These are phyloP conservation scores for Andrena bicolor DNA, from an alignment of 2,888 invertebrate species.

Conservation along the genomic window DNA sequence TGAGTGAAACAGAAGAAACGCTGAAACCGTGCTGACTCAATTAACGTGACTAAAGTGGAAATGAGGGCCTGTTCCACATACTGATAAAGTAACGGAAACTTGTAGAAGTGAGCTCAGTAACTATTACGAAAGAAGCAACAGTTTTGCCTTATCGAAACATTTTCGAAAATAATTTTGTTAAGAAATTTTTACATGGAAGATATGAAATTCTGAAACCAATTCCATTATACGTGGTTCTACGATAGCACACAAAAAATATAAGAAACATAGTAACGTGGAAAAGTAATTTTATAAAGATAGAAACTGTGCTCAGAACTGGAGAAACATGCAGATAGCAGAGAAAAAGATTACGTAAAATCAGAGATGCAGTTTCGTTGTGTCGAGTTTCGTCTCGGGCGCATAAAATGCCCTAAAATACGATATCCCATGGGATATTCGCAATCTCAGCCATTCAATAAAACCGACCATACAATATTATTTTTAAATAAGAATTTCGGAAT, in stretches of 20 bases:
- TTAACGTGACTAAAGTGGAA: constrained; percentile 29
- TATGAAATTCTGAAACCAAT: too few relatives aligned
- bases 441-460: constrained; percentile 18
- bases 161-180: neutral
- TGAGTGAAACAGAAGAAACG: neutral
- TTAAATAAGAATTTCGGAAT: constrained; percentile 17
- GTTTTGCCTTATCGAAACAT: neutral
- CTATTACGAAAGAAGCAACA: neutral
- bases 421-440: neutral
- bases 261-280: too few relatives aligned
- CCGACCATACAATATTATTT: neutral
- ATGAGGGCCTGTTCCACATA: neutral
- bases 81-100: neutral
- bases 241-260: too few relatives aligned
- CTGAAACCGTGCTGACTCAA: constrained; percentile 20
- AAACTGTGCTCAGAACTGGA: neutral
- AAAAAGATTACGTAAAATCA: constrained; percentile 5
- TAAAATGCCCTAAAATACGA: neutral
- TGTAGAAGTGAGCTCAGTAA: neutral
- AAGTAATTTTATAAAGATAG: too few relatives aligned
- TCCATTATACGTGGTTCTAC: too few relatives aligned
- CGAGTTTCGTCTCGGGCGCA: neutral
- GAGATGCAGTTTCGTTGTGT: neutral
- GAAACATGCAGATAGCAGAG: neutral
- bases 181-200: too few relatives aligned